Evolutionary conservation across 2,797 vertebrate species (phyloP).

Genomic region (Gorsachius magnificus): DNA sequence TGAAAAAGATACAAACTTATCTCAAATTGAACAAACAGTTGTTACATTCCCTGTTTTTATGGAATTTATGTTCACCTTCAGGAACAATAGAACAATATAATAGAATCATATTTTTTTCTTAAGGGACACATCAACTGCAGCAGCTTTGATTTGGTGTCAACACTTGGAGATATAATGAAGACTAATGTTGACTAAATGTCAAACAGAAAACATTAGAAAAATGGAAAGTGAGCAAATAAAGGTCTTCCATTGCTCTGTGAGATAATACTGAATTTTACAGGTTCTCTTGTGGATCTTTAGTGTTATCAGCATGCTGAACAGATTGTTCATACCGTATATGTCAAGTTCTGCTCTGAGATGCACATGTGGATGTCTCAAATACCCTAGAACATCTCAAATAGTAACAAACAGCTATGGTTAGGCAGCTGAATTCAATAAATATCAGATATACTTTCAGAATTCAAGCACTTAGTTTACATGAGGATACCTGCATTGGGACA

Average conservation of each 20-base stretch:
- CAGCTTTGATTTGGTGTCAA: conserved; percentile 78
- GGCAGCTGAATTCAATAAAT: not conserved
- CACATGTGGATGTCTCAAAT: not conserved
- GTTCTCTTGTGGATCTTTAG: not conserved
- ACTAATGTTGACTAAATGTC: conserved; percentile 76
- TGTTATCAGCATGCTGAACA: not conserved
- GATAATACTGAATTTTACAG: not conserved
- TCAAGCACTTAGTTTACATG: not conserved
- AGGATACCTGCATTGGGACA: not conserved
- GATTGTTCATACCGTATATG: not conserved
- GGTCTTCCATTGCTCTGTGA: not conserved
- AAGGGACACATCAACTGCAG: conserved; percentile 52
- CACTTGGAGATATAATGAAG: conserved; percentile 75
- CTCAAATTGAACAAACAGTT: conserved; percentile 13
- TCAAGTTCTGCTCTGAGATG: not conserved
- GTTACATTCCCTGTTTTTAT: conserved; percentile 15
- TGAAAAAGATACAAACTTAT: conserved; percentile 4
- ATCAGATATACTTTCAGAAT: not conserved
- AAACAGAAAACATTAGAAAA: conserved; percentile 60
- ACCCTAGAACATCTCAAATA: not conserved
- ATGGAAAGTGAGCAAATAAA: conserved; percentile 25
- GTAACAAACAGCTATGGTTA: not conserved
- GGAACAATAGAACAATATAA: conserved; percentile 67
- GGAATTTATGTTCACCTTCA: conserved; percentile 74
- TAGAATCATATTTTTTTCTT: conserved; percentile 75